Conservation (phyloP, 2,888 invertebrate species). For the Nasonovia ribisnigri region DNA sequence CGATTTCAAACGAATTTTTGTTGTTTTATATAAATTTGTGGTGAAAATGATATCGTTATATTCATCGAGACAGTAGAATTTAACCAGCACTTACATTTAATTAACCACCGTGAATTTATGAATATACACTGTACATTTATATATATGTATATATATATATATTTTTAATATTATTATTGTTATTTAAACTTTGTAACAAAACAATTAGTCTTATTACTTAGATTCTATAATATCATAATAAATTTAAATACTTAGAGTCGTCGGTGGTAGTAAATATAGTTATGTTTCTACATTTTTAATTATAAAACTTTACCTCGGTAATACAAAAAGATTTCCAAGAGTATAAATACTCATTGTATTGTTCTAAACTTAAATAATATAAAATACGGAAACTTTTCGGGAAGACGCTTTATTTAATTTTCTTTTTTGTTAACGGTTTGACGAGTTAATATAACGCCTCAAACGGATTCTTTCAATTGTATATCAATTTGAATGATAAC, state of each 20-base stretch:
- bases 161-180: not conserved
- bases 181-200: not conserved
- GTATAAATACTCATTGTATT: not conserved
- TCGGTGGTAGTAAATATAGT: not conserved
- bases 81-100: not conserved
- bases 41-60: not conserved
- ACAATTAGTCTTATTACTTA: slow-evolving; percentile 2
- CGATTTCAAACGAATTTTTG: not conserved
- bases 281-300: slow-evolving; percentile 1
- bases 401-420: not conserved
- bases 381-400: not conserved
- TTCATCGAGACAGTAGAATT: not conserved
- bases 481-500: not conserved
- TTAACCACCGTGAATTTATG: not conserved
- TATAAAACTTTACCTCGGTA: not conserved
- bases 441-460: not conserved
- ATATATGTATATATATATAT: not conserved
- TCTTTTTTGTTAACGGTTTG: not conserved
- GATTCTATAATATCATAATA: not conserved
- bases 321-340: not conserved
- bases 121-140: not conserved
- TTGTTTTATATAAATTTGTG: not conserved
- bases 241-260: not conserved
- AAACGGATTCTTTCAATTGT: not conserved
- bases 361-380: not conserved